A percentile compares a stretch with the other conserved stretches of the same genome.
Conservation (phyloP, 2,888 invertebrate genomes). For the Melieria omissa region DNA sequence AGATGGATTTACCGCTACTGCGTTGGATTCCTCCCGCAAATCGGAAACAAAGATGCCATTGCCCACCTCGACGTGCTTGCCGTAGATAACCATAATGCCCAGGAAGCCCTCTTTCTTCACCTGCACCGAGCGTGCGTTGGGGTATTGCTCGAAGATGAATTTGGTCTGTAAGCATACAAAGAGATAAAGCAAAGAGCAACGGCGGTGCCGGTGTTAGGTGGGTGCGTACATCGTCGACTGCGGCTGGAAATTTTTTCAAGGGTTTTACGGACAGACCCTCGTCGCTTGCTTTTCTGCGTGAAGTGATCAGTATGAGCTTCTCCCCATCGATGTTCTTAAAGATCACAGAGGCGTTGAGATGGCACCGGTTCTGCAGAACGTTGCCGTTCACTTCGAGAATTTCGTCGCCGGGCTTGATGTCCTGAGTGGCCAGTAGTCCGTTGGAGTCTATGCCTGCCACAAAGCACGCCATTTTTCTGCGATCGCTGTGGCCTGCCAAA, state of each 20-base stretch:
- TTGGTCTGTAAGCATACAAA: conserved; percentile 53
- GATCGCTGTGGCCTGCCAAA: conserved; percentile 92
- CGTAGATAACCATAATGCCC: conserved; percentile 96
- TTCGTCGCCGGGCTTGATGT: conserved; percentile 92
- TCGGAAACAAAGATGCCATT: conserved; percentile 94
- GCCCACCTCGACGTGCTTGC: conserved; percentile 90
- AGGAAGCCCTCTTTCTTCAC: conserved; percentile 83
- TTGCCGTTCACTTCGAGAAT: conserved; percentile 95
- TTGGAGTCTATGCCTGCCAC: conserved; percentile 94
- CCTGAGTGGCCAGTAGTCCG: conserved; percentile 80
- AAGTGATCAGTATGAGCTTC: conserved; percentile 81
- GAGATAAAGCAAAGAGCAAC: conserved; percentile 13
- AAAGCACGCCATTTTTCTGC: conserved; percentile 95
- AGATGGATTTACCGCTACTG: conserved; percentile 77
- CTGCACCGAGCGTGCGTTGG: conserved; percentile 77
- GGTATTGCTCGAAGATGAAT: conserved; percentile 62
- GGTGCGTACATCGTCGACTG: conserved; percentile 79
- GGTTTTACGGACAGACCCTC: conserved; percentile 89
- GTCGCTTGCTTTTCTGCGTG: conserved; percentile 60
- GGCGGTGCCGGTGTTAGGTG: background rate
- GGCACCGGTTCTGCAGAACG: conserved; percentile 92
- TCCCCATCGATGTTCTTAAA: conserved; percentile 91
- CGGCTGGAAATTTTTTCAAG: conserved; percentile 84
- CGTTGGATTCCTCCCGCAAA: conserved; percentile 89
- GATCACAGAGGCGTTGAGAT: conserved; percentile 94